Conservation (phyloP, 2,888 invertebrate species). For the Ennomos quercinarius region DNA sequence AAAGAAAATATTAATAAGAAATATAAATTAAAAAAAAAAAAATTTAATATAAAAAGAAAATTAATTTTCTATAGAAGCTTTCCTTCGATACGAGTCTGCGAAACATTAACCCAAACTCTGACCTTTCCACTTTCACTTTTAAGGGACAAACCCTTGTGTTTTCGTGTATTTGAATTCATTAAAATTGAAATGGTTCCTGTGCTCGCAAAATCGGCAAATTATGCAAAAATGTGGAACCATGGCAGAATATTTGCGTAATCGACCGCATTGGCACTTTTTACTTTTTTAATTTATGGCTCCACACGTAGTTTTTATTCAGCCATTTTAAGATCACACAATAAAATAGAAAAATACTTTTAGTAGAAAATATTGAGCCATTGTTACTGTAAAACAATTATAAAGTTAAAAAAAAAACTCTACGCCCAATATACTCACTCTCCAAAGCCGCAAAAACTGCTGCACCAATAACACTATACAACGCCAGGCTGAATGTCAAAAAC, state of each 20-base stretch:
- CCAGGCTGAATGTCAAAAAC: conserved; percentile 91
- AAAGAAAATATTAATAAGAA: no score
- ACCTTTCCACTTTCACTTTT: conserved; percentile 34
- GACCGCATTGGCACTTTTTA: not conserved
- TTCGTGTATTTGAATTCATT: conserved; percentile 37
- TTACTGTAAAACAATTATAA: not conserved
- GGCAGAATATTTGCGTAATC: not conserved
- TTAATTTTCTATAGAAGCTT: not conserved
- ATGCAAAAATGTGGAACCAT: conserved; percentile 15
- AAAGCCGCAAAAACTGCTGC: conserved; percentile 92
- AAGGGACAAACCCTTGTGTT: conserved; percentile 33
- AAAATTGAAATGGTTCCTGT: conserved; percentile 28
- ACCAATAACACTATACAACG: conserved; percentile 92
- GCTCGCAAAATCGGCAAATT: conserved; percentile 21
- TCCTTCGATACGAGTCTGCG: conserved; percentile 10
- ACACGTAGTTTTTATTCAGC: no score
- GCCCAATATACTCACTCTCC: conserved; percentile 87
- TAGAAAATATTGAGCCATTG: no score
- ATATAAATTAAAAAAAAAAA: no score
- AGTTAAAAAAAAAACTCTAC: conserved; percentile 6
- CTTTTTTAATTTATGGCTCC: no score
- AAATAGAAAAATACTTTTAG: no score
- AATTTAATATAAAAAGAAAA: no score
- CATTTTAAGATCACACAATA: no score
- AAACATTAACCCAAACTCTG: conserved; percentile 34